phyloP scores from a whole-genome alignment of 2,113 vertebrate species.

The Pomatorhinus ruficollis region DNA sequence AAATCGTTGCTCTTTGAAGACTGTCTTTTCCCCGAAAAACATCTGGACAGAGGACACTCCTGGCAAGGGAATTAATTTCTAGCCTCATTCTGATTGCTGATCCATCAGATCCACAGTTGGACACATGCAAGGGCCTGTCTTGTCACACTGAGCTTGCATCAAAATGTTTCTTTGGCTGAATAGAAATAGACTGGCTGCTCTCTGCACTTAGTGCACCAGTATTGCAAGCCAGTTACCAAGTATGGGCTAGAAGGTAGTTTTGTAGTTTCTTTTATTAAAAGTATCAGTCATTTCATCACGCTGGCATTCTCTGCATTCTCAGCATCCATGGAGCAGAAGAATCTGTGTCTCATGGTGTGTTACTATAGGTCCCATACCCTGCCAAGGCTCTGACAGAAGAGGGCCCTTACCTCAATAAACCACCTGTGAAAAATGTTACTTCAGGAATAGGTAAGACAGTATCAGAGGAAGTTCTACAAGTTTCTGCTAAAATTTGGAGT shows the following conservation, averaged over 20 bases:
- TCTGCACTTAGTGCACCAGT: not conserved
- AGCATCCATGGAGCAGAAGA: not conserved
- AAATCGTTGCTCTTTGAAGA: not conserved
- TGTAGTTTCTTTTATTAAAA: not conserved
- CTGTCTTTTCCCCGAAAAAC: not conserved
- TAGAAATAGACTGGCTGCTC: not conserved
- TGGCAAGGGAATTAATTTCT: not conserved
- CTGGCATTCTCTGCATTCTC: not conserved
- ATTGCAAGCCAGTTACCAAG: not conserved
- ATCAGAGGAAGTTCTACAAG: not conserved
- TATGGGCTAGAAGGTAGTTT: not conserved
- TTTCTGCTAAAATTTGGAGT: not conserved
- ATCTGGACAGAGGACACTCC: not conserved
- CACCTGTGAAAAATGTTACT: accelerated
- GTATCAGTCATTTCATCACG: not conserved
- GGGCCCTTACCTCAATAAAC: not conserved
- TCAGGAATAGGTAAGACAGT: not conserved
- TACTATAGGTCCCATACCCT: not conserved
- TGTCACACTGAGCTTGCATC: not conserved
- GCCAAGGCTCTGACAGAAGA: not conserved
- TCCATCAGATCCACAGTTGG: not conserved
- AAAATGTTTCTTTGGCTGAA: not conserved
- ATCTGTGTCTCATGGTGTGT: not conserved
- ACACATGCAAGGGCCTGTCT: not conserved
- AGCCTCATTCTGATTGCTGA: not conserved